Evolutionary conservation across 2,113 vertebrate species (phyloP).

Genomic region (Pithys albifrons): DNA sequence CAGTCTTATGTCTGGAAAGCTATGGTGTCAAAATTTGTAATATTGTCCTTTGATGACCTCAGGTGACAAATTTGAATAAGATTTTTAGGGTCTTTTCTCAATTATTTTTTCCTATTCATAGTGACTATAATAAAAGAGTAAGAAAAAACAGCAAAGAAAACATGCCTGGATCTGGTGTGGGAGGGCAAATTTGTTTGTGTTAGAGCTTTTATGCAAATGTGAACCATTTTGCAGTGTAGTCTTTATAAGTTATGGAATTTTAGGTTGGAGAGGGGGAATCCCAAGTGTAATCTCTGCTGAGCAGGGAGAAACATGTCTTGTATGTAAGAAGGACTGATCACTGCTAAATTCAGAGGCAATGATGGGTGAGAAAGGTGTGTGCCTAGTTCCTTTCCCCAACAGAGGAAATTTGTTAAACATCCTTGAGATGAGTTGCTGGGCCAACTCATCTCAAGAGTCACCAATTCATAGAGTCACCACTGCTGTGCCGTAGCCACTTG

Average conservation of each 20-base stretch:
- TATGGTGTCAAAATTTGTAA: background rate
- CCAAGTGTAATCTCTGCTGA: background rate
- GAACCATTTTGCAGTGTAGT: background rate
- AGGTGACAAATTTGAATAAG: background rate
- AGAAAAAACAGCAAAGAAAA: background rate
- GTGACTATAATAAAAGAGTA: background rate
- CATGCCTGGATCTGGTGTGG: background rate
- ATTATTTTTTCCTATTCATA: background rate
- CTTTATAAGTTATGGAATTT: background rate
- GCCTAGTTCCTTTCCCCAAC: background rate
- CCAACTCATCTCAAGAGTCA: background rate
- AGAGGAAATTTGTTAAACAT: background rate
- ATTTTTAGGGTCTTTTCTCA: background rate
- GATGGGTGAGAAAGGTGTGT: background rate
- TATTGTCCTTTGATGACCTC: background rate
- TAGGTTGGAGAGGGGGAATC: background rate
- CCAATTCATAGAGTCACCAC: background rate
- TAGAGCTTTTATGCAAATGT: background rate
- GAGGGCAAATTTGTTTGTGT: background rate
- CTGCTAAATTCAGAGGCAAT: background rate
- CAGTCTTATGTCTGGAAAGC: background rate
- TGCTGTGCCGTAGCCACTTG: background rate
- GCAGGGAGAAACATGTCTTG: background rate
- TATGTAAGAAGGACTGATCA: background rate
- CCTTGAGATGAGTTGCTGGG: background rate